Base-by-base conservation (phyloP, 2,113 vertebrate species). In the Microcebus ravelobensis region DNA sequence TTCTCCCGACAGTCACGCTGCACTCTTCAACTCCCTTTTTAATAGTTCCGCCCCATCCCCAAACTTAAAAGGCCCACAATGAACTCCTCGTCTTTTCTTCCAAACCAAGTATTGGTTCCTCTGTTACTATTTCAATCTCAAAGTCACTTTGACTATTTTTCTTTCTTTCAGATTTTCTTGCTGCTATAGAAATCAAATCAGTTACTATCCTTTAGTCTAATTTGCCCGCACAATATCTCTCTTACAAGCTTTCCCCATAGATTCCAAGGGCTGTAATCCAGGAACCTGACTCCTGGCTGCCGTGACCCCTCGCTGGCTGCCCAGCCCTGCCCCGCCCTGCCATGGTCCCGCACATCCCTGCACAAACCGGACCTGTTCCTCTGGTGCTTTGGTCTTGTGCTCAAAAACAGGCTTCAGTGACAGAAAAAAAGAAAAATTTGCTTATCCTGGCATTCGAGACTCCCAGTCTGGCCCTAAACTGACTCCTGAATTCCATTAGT, bases 151-250 rank as follows among this genome's bases (percentile, higher is more conserved):
- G 23, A 27, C 15, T n/a, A 34, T 65, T 71, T 45, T 67, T 52
- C 27, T 96, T 81, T 67, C 39, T 87, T 63, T 63, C 39, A 74
- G 76, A 68, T 93, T 74, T 45, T 34, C 63, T 57, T 55, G 11
- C 48, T 80, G 36, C 67, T 39, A 31, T 1, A 57, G n/a, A 90
- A 87, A 81, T 90, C 39, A 76, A 71, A 55, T 48, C 67, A 27
- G 7, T 39, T 59, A 45, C 21, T 71, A 4, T 11, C 71, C 34
- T 65, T n/a, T 88, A 14, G 8, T 48, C 23, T 45, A 9, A 59
- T 52, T 59, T 95, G 59, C 39, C 55, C 65, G 21, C 77, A n/a
- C 21, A 65, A 5, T 61, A 5, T 20, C 18, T 48, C 27, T 34
- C 57, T 48, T 13, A 61, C 13, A 76, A 4, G 3, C 17, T 42